Evolutionary conservation across 2,888 invertebrate genomes (phyloP), one percentile per base, ranked within the genome.

Genomic region (Nesidiocoris tenuis): DNA sequence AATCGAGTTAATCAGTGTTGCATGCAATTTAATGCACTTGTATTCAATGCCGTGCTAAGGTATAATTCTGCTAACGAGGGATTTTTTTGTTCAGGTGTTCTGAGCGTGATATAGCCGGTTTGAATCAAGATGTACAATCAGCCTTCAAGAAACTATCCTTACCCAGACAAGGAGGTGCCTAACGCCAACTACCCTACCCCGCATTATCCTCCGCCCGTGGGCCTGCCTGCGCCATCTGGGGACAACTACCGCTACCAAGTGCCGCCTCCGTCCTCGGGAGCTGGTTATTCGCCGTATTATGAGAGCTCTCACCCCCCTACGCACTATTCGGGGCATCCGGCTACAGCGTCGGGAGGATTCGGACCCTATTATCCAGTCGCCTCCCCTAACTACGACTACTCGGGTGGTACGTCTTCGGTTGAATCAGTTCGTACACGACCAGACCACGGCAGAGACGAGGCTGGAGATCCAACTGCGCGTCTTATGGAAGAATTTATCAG

Each of bases 401-500:
- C n/a, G n/a, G n/a, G n/a, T n/a, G n/a, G n/a, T n/a, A n/a, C n/a
- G n/a, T 39, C 39, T 3, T 3, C 39, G 39, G 12, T 12, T 7
- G 39, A 39, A 7, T 7, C 3, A 39, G 12, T 12, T 12, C 39
- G 39, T 12, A 3, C 39, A 12, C 3, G 39, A 39, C 5, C 5
- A 3, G 39, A 39, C 39, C 39, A 39, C 12, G 22, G 21, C n/a
- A 63, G 21, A n/a, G 21, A 18, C 23, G 22, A 22, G 18, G 63
- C 21, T 21, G 21, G 22, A 5, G 63, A 63, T 22, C 21, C 2
- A 9, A 65, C 25, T 0, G 39, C 39, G 0, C 17, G 19, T 17
- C 65, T 65, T 17, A 65, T 65, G 65, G 65, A 65, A 19, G 65
- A 65, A 3, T 65, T 65, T 18, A 65, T 65, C 1, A 23, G 25